phyloP scores from a whole-genome alignment of 2,888 invertebrate genomes.

The Thymelicus acteon region DNA sequence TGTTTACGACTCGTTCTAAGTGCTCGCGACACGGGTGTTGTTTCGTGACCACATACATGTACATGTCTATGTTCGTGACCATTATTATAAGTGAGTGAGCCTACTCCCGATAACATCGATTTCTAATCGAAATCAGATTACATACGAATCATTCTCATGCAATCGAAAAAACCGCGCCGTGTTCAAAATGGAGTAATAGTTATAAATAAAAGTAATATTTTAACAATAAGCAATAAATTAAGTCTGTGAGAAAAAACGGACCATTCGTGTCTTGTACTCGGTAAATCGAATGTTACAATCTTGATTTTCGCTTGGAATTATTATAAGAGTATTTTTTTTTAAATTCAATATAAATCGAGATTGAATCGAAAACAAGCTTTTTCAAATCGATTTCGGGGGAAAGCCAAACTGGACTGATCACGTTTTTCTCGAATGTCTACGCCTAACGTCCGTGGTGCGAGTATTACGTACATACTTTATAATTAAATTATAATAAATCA shows the following conservation, averaged over 20 bases:
- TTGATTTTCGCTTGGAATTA: background rate
- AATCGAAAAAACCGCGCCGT: background rate
- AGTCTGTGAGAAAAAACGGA: background rate
- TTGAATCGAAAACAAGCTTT: background rate
- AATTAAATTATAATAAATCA: slow-evolving; percentile 39
- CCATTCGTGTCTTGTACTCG: background rate
- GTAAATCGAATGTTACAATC: background rate
- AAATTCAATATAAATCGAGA: background rate
- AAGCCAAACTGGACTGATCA: background rate
- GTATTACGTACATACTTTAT: slow-evolving; percentile 20
- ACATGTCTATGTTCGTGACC: background rate
- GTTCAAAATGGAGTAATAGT: background rate
- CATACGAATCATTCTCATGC: background rate
- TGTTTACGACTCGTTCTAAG: slow-evolving; percentile 47
- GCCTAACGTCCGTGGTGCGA: slow-evolving; percentile 1
- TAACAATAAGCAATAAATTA: background rate
- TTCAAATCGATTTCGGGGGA: background rate
- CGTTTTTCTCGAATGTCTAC: background rate
- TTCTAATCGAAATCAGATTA: background rate
- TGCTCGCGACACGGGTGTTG: slow-evolving; percentile 5
- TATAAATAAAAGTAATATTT: background rate
- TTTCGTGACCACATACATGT: background rate
- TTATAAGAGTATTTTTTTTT: background rate
- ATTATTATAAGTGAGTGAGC: background rate
- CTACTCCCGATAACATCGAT: background rate